These are phyloP conservation scores for Rousettus leschenaultii DNA, from an alignment of 2,113 vertebrate species.

Conservation along the genomic window DNA sequence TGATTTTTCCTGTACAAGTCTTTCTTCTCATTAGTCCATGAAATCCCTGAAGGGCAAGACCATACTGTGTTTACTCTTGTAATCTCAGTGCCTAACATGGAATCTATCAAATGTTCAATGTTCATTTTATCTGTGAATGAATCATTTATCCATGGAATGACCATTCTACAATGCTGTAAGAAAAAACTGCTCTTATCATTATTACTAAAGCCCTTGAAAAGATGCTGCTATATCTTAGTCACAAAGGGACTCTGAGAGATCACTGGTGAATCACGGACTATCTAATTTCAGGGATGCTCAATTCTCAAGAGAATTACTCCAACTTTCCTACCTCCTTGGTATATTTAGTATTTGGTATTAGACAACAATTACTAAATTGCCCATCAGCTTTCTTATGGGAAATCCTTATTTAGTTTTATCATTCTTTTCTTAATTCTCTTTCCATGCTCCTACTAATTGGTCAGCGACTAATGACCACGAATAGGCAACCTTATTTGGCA, in stretches of 20 bases:
- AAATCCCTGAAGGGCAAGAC: background rate
- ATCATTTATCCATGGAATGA: background rate
- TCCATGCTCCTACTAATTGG: background rate
- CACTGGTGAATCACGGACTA: background rate
- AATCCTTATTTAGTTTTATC: background rate
- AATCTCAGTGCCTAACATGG: background rate
- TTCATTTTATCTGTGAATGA: slow-evolving; percentile 7
- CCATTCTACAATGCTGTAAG: background rate
- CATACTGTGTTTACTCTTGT: background rate
- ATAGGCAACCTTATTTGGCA: background rate
- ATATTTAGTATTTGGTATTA: background rate
- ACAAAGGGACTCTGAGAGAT: background rate
- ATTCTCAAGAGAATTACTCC: background rate
- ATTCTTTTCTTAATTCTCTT: slow-evolving; percentile 3
- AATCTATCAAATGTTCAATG: background rate
- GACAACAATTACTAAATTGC: background rate
- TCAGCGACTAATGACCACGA: background rate
- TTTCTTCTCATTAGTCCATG: background rate
- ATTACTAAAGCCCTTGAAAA: background rate
- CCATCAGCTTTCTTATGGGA: background rate
- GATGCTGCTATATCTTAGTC: background rate
- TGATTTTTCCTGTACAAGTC: background rate
- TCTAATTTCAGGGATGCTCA: background rate
- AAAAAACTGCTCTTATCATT: background rate
- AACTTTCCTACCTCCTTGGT: background rate